Evolutionary conservation across 2,113 vertebrate genomes (phyloP).

Genomic region (Microtus ochrogaster): DNA sequence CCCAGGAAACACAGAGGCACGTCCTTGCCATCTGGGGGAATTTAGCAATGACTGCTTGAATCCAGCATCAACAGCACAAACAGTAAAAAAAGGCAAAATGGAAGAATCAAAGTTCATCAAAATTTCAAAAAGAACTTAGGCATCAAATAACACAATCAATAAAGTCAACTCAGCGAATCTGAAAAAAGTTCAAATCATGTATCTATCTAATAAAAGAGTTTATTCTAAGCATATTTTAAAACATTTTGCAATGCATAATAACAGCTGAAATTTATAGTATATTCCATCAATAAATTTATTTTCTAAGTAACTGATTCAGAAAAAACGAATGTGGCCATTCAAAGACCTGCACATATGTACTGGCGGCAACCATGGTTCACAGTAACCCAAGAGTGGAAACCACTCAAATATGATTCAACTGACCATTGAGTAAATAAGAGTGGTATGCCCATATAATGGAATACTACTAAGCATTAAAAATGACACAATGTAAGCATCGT

Average conservation of each 20-base stretch:
- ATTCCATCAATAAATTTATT: neutral
- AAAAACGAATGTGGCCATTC: neutral
- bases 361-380: neutral
- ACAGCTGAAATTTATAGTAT: neutral
- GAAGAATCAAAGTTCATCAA: neutral
- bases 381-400: neutral
- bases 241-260: neutral
- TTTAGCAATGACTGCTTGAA: neutral
- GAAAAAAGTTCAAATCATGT: neutral
- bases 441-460: neutral
- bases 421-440: too few relatives aligned
- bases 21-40: neutral
- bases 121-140: neutral
- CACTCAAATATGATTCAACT: neutral
- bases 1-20: neutral
- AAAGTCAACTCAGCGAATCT: neutral
- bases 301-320: neutral
- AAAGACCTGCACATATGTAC: neutral
- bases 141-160: neutral
- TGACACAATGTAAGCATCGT: neutral
- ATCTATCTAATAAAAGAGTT: neutral
- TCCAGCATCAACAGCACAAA: neutral
- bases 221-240: neutral
- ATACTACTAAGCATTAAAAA: neutral
- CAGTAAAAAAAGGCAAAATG: neutral